Evolutionary conservation across 2,888 invertebrate genomes (phyloP).

Genomic region (Noctua pronuba): DNA sequence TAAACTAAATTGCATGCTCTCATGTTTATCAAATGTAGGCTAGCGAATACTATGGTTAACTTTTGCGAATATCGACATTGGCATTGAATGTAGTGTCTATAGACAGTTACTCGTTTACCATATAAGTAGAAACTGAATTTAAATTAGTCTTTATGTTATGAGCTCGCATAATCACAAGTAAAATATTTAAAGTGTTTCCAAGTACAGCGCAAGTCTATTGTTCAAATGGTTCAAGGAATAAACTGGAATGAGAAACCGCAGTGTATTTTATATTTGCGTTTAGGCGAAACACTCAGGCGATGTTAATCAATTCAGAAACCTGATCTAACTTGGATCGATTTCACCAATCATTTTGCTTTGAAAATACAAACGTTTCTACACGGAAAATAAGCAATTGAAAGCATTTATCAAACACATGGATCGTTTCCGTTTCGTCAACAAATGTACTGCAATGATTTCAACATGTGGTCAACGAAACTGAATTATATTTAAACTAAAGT

Average conservation of each 20-base stretch:
- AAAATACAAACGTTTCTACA: constrained; percentile 35
- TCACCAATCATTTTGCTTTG: constrained; percentile 37
- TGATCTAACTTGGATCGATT: constrained; percentile 37
- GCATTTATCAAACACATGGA: neutral
- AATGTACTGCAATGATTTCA: constrained; percentile 18
- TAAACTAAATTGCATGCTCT: constrained; percentile 12
- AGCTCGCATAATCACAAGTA: constrained; percentile 41
- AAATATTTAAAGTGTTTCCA: constrained; percentile 59
- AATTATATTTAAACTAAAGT: constrained; percentile 35
- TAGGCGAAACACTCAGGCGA: constrained; percentile 42
- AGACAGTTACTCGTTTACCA: constrained; percentile 47
- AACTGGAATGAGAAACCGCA: constrained; percentile 56
- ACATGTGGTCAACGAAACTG: constrained; percentile 22
- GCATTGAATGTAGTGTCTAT: constrained; percentile 20
- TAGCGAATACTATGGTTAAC: constrained; percentile 6
- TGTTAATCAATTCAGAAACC: constrained; percentile 56
- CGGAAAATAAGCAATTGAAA: constrained; percentile 8
- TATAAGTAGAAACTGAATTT: constrained; percentile 61
- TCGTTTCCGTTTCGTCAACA: constrained; percentile 2
- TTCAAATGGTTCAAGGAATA: constrained; percentile 62
- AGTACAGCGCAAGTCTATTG: constrained; percentile 58
- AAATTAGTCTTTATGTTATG: constrained; percentile 56
- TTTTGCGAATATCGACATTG: constrained; percentile 48
- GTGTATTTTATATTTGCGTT: constrained; percentile 59
- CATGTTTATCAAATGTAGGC: constrained; percentile 28